Base-by-base conservation (phyloP, 2,888 invertebrate species). In the Sarcophaga subvicina region DNA sequence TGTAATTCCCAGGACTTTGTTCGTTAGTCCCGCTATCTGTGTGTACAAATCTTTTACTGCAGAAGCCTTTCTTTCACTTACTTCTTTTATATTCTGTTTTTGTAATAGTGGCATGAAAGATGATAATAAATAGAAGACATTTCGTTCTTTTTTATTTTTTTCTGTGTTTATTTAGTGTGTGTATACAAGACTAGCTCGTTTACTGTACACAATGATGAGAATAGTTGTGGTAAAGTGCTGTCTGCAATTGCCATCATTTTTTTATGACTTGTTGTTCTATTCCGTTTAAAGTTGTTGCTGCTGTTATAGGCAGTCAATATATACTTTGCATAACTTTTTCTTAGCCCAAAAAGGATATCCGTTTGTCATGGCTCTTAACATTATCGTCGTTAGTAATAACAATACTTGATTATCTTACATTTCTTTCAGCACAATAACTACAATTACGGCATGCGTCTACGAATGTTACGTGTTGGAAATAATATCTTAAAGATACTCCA, bases 351-450 rank as follows among this genome's bases (percentile, higher is more conserved):
- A 25, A 78, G 82, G 70, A 85, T 76, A 76, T 85, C 82, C 82
- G 75, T 70, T 85, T 78, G 78, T 75, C 73, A 69, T 81, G 69
- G 75, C 59, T 37, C 64, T n/a, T 85, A 70, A 66, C 85, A 70
- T 77, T 63, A 81, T 78, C 70, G 71, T 77, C 59, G 73, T 25
- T 60, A 20, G 20, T 63, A n/a, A 25, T n/a, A 54, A 78, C 49
- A 62, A 67, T 60, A 78, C 0, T 37, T 45, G n/a, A 78, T 60
- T 72, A 59, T 73, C 72, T 72, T 72, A 14, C 63, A 78, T 17
- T 83, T 72, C 67, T 49, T 77, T 47, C 11, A 6, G 11, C 25
- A 47, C 20, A 20, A 22, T 63, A 0, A 64, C 71, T 22, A 1
- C 17, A 71, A 37, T 37, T 37, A 37, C 37, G 8, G 8, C 37